Evolutionary conservation across 2,797 vertebrate genomes (phyloP), one percentile per base, ranked within the genome.

Genomic region (Typhlichthys subterraneus): DNA sequence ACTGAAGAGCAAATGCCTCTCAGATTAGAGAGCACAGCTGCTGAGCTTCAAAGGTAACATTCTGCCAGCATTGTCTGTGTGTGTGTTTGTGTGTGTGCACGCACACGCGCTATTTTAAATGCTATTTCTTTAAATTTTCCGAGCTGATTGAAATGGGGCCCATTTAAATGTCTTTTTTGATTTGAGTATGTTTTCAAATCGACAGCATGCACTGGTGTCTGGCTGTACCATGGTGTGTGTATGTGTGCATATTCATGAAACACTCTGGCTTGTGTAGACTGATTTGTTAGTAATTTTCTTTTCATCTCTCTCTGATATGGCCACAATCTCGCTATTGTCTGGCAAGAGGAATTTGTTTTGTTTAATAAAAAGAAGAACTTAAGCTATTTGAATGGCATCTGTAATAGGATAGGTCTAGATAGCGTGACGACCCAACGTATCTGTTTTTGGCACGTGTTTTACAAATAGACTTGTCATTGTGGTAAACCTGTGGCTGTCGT

Each of bases 11-110:
- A 64, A 60, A 77, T 60, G 42, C 57, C 61, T 70, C 63, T 65
- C 69, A 79, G 57, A 78, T 77, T 76, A 57, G 61, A 82, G 52
- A 71, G 69, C 76, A 69, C 85, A 86, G 84, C 82, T 86, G 80
- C 61, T 65, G 76, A 63, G 58, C 83, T 84, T 87, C 84, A 89
- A 85, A 88, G 75, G 67, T 61, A 48, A 76, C 72, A 79, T 75
- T 70, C 66, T 53, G 68, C 67, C 63, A 69, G 57, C 63, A 67
- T 45, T 69, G 71, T 63, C 15, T 12, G 11, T 66, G 31, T 60
- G 58, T 51, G 58, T 51, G 12, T n/a, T 19, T 48, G 17, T n/a
- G 1, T 9, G 59, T 58, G 19, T 54, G 50, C 45, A 29, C 51
- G n/a, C 38, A 9, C 46, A 52, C 12, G 1, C 42, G 61, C 33